phyloP scores from a whole-genome alignment of 2,888 invertebrate species.

The Calliphora vomitoria region DNA sequence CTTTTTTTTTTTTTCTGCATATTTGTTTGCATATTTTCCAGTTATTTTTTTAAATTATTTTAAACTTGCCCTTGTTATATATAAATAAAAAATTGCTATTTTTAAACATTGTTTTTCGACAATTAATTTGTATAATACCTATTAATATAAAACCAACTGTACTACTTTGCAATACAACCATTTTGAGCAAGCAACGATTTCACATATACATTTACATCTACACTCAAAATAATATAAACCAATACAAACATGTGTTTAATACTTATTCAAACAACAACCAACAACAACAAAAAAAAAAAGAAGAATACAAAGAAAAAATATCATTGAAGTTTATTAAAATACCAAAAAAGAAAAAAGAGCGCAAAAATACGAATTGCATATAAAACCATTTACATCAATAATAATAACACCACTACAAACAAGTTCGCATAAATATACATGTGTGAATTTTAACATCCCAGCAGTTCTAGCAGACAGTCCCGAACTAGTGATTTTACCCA shows the following conservation, averaged over 20 bases:
- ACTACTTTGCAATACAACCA: neutral
- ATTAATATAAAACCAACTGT: slow-evolving; percentile 8
- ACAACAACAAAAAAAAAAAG: neutral
- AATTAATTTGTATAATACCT: no score
- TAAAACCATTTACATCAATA: slow-evolving; percentile 41
- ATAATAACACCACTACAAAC: slow-evolving; percentile 1
- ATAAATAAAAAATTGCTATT: no score
- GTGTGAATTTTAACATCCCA: no score
- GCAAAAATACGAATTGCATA: slow-evolving; percentile 16
- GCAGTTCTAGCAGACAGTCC: no score
- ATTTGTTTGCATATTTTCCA: no score
- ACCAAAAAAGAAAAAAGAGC: neutral
- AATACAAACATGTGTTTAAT: slow-evolving; percentile 18
- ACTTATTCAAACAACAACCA: neutral
- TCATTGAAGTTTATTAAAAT: slow-evolving; percentile 42
- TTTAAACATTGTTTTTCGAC: no score
- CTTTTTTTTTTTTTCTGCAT: no score
- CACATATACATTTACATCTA: neutral
- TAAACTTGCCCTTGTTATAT: no score
- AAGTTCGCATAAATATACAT: neutral
- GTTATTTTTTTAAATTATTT: no score
- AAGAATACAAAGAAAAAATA: slow-evolving; percentile 5
- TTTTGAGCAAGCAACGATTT: neutral
- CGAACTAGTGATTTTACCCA: no score
- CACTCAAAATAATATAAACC: neutral